Conservation (phyloP, 2,797 vertebrate species). For the Vespertilio murinus region DNA sequence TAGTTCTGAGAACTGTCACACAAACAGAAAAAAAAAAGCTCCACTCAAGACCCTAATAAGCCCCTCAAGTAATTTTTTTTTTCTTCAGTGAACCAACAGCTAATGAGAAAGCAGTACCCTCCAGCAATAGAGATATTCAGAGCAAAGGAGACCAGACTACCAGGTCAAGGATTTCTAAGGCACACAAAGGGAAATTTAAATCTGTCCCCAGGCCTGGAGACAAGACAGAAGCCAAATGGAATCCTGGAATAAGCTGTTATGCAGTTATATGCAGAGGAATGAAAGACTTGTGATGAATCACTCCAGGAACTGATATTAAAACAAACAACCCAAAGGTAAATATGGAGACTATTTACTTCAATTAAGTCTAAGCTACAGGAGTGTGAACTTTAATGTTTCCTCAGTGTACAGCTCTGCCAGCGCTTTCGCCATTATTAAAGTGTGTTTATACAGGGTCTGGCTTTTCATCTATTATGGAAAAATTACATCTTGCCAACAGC, state of each 20-base stretch:
- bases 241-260: background rate
- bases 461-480: constrained; percentile 76
- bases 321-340: constrained; percentile 75
- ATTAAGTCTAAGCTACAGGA: constrained; percentile 73
- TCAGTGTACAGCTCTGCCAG: constrained; percentile 50
- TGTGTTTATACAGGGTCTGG: constrained; percentile 67
- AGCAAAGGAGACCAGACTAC: background rate
- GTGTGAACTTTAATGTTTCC: constrained; percentile 74
- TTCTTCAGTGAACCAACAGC: constrained; percentile 16
- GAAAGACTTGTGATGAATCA: constrained; percentile 5
- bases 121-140: background rate
- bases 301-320: constrained; percentile 52
- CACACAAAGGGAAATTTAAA: constrained; percentile 22
- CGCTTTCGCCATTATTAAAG: constrained; percentile 72
- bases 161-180: background rate
- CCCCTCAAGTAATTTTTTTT: background rate
- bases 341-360: constrained; percentile 70
- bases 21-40: background rate
- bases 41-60: constrained; percentile 21
- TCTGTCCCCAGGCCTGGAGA: constrained; percentile 22
- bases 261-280: background rate
- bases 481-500: constrained; percentile 73
- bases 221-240: constrained; percentile 29
- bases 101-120: constrained; percentile 38
- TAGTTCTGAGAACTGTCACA: background rate